Evolutionary conservation across 2,797 vertebrate species (phyloP).

Genomic region (Avahi laniger): DNA sequence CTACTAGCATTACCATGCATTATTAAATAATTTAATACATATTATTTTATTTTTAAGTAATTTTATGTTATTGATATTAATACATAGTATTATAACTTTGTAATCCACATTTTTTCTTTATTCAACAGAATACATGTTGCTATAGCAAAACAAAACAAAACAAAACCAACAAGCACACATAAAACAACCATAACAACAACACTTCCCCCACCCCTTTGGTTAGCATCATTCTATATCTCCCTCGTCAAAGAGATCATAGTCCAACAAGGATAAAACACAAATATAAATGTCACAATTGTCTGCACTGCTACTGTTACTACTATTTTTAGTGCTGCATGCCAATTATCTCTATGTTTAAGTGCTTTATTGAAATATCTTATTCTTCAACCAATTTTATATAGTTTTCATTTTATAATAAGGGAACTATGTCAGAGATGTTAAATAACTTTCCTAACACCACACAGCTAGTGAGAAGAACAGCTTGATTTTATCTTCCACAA

Average conservation of each 20-base stretch:
- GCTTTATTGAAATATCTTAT: not conserved
- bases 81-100: not conserved
- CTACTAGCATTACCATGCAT: not conserved
- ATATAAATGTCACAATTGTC: not conserved
- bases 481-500: not conserved
- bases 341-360: not conserved
- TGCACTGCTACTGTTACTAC: not conserved
- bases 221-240: accelerated
- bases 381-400: not conserved
- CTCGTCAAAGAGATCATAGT: not conserved
- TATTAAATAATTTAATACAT: not conserved
- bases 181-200: not conserved
- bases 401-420: not conserved
- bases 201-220: not conserved
- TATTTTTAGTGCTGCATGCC: not conserved
- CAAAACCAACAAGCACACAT: not conserved
- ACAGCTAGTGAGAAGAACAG: not conserved
- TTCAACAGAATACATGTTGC: not conserved
- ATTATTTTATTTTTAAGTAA: not conserved
- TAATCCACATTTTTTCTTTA: not conserved
- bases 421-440: not conserved
- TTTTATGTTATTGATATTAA: not conserved
- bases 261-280: not conserved
- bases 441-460: not conserved
- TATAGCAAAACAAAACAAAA: not conserved